Evolutionary conservation across 2,888 invertebrate species (phyloP), one percentile per base, ranked within the genome.

Genomic region (Zygaena filipendulae): DNA sequence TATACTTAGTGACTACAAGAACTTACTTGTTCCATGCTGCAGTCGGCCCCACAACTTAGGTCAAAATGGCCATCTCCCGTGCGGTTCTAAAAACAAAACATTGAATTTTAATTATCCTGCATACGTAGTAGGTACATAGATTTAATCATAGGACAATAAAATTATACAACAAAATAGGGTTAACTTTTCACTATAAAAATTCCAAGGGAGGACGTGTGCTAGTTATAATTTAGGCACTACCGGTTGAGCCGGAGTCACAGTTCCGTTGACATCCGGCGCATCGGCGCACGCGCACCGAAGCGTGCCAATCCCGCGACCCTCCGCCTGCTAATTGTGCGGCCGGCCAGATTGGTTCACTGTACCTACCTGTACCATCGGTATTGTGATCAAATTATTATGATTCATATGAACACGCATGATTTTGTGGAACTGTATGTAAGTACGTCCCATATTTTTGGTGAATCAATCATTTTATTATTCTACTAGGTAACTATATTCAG

Each of bases 11-110:
- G n/a, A n/a, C n/a, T n/a, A n/a, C 11, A 23, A 13, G 9, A 13
- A 54, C 71, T 79, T 77, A 89, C 90, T 83, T 90, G 88, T 59
- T 86, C 84, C 33, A 87, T 82, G 59, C 85, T 87, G 70, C 90
- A 90, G 36, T 85, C 84, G 20, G 83, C 81, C 18, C 86, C 87
- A 49, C 89, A 90, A 40, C 84, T 86, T 27, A 86, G 84, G 52
- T 87, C 87, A 45, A 84, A 85, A 49, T 84, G 84, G n/a, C 81
- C 82, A 44, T 85, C 85, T 42, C 86, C 86, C 37, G 88, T 87
- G 43, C 85, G 84, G 58, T 87, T 88, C 88, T 89, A 84, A 9
- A 55, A 49, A 33, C 30, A 42, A 43, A 34, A 32, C 25, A 30
- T n/a, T n/a, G n/a, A n/a, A n/a, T n/a, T n/a, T n/a, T n/a, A n/a